These are phyloP conservation scores for Pogonus chalceus DNA, from an alignment of 1,140 invertebrate species.

Conservation along the genomic window DNA sequence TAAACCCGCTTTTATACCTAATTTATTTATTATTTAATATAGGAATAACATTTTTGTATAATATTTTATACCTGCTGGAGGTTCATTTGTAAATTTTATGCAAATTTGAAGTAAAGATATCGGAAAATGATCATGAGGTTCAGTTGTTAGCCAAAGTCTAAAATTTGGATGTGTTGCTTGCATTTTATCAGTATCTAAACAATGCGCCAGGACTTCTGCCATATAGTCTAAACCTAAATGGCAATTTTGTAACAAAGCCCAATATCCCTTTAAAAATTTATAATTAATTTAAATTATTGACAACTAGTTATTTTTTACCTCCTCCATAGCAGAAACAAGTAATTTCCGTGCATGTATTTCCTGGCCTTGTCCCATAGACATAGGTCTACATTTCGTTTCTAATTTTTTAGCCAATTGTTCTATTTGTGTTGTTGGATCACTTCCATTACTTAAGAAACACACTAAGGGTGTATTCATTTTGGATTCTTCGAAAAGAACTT, in stretches of 20 bases:
- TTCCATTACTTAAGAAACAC: constrained; percentile 83
- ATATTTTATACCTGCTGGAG: constrained; percentile 78
- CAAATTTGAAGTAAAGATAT: constrained; percentile 79
- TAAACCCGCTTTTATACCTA: constrained; percentile 50
- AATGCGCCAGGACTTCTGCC: constrained; percentile 58
- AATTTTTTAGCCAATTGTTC: constrained; percentile 70
- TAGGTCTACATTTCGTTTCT: constrained; percentile 53
- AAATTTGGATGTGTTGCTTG: constrained; percentile 54
- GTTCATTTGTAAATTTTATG: constrained; percentile 82
- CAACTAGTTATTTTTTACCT: no score
- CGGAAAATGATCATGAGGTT: constrained; percentile 71
- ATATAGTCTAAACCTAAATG: constrained; percentile 84
- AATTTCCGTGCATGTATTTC: constrained; percentile 78
- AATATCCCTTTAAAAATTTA: constrained; percentile 53
- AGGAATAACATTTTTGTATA: no score
- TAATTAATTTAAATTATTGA: no score
- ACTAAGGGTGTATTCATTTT: constrained; percentile 69
- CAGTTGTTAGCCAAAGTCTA: constrained; percentile 84
- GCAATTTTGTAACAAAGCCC: constrained; percentile 84
- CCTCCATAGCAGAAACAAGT: constrained; percentile 52
- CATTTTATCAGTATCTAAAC: constrained; percentile 49
- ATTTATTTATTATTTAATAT: constrained; percentile 7
- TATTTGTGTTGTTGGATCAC: constrained; percentile 80
- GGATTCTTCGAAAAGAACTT: constrained; percentile 67
- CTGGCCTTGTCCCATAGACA: constrained; percentile 91